phyloP scores from a whole-genome alignment of 2,888 invertebrate species.

The Epirrhoe alternata region DNA sequence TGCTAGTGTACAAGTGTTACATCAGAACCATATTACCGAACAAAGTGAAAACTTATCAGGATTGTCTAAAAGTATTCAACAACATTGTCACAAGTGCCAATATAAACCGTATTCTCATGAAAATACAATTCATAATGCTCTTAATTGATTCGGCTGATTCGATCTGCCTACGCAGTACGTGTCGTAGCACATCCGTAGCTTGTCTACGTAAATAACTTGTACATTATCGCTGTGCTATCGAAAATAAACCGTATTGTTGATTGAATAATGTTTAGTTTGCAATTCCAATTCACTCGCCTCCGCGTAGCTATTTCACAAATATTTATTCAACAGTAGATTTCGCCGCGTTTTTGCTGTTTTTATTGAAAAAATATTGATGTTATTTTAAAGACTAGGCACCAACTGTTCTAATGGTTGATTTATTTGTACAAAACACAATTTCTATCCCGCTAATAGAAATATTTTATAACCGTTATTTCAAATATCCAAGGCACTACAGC shows the following conservation, averaged over 20 bases:
- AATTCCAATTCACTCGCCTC: constrained; percentile 1
- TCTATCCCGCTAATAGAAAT: too few relatives aligned
- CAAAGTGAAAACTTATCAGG: background rate
- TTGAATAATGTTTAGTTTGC: constrained; percentile 8
- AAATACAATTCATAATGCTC: background rate
- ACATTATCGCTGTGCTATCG: background rate
- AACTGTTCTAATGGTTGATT: too few relatives aligned
- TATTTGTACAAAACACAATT: too few relatives aligned
- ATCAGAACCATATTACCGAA: background rate
- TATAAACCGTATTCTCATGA: background rate
- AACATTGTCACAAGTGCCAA: background rate
- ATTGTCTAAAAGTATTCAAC: background rate
- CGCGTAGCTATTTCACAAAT: constrained; percentile 19
- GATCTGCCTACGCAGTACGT: constrained; percentile 13
- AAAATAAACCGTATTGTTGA: constrained; percentile 11
- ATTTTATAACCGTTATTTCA: too few relatives aligned
- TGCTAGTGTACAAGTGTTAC: background rate
- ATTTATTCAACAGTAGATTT: constrained; percentile 18
- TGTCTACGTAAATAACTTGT: constrained; percentile 10
- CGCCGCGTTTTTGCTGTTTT: background rate
- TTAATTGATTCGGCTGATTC: background rate
- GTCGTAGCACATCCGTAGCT: constrained; percentile 17
- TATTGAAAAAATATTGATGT: too few relatives aligned
- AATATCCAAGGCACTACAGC: too few relatives aligned
- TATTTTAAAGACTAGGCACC: too few relatives aligned